Conservation (phyloP, 2,113 vertebrate species). For the Caretta caretta region DNA sequence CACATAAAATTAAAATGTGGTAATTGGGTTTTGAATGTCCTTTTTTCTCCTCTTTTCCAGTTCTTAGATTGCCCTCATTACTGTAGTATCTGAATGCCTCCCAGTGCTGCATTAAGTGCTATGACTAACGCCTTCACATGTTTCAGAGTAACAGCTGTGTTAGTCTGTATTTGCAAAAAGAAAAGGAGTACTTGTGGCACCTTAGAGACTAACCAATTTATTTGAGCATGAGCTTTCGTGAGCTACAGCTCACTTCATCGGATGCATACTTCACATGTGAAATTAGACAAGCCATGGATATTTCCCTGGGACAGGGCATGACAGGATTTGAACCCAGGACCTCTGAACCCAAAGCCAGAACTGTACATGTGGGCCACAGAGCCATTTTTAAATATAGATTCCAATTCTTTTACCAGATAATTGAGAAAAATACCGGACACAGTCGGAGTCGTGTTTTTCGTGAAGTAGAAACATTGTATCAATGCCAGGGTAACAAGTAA, state of each 20-base stretch:
- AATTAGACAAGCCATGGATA: neutral
- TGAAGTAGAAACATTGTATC: constrained; percentile 97
- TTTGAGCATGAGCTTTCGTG: too few relatives aligned
- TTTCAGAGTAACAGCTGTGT: neutral
- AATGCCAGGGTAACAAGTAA: constrained; percentile 97
- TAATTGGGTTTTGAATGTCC: constrained; percentile 27
- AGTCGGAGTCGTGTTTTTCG: constrained; percentile 94
- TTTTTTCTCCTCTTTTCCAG: constrained; percentile 32
- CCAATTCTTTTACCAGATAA: constrained; percentile 83
- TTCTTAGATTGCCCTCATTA: neutral
- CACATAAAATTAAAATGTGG: neutral
- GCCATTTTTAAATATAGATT: neutral
- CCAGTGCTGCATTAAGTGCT: neutral
- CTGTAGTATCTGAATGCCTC: neutral
- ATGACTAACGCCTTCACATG: neutral
- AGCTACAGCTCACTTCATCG: too few relatives aligned
- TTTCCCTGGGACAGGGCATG: neutral
- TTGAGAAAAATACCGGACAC: constrained; percentile 93
- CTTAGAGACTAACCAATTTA: too few relatives aligned
- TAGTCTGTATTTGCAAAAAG: too few relatives aligned
- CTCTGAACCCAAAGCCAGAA: neutral
- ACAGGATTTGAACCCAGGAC: neutral
- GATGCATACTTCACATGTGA: neutral
- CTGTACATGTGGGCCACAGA: neutral
- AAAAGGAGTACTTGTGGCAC: too few relatives aligned